Percentiles rank a stretch among this genome's conserved stretches.
phyloP scores from a whole-genome alignment of 2,888 invertebrate species.

The Orgyia antiqua region DNA sequence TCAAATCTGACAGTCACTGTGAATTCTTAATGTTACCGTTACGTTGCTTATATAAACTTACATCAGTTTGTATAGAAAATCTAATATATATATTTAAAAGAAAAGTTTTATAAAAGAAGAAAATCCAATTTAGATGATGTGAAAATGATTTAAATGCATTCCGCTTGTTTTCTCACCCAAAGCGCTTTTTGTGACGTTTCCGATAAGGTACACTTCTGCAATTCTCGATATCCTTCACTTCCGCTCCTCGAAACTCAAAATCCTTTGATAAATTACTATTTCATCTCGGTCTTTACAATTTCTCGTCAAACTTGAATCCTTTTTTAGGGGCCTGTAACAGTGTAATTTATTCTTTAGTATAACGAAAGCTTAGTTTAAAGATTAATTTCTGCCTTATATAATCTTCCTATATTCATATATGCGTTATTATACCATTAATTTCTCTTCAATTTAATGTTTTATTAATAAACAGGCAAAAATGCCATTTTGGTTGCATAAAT shows the following conservation, averaged over 20 bases:
- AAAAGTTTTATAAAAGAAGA: no score
- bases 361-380: slow-evolving; percentile 9
- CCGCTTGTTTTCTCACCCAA: slow-evolving; percentile 22
- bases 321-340: slow-evolving; percentile 26
- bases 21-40: slow-evolving; percentile 20
- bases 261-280: slow-evolving; percentile 77
- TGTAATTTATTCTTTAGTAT: slow-evolving; percentile 10
- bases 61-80: no score
- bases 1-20: slow-evolving; percentile 22
- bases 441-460: no score
- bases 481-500: no score
- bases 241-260: slow-evolving; percentile 61
- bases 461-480: no score
- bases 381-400: no score
- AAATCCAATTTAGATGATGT: no score
- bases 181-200: slow-evolving; percentile 30
- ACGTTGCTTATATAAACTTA: no score
- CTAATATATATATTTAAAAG: no score
- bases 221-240: slow-evolving; percentile 49
- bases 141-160: slow-evolving; percentile 24
- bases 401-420: no score
- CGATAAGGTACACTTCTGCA: slow-evolving; percentile 26
- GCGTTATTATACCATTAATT: no score
- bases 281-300: slow-evolving; percentile 67
- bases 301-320: slow-evolving; percentile 56